These are phyloP conservation scores for Ochropleura plecta DNA, from an alignment of 2,888 invertebrate genomes.

Conservation along the genomic window DNA sequence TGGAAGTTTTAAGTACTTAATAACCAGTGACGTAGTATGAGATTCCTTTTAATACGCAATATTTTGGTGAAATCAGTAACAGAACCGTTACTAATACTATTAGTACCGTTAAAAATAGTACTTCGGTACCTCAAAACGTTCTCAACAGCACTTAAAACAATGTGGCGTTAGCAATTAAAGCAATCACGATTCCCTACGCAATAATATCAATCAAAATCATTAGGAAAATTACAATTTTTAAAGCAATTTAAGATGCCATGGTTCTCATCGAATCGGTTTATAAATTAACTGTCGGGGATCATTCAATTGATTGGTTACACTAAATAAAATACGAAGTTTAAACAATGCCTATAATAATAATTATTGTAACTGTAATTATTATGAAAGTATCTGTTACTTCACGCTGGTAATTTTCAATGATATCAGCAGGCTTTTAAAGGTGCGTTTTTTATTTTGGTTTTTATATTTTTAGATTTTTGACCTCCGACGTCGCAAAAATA, in stretches of 20 bases:
- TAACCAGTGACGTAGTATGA: not conserved
- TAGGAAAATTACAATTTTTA: slow-evolving; percentile 54
- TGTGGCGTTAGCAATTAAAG: slow-evolving; percentile 59
- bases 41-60: not conserved
- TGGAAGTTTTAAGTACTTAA: not conserved
- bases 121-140: slow-evolving; percentile 14
- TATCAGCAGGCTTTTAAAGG: slow-evolving; percentile 29
- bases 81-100: slow-evolving; percentile 7
- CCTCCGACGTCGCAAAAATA: slow-evolving; percentile 6
- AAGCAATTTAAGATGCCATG: slow-evolving; percentile 67
- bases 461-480: not conserved
- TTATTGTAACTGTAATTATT: slow-evolving; percentile 32
- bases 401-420: slow-evolving; percentile 38
- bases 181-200: slow-evolving; percentile 56
- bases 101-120: slow-evolving; percentile 22
- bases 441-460: not conserved
- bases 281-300: slow-evolving; percentile 58
- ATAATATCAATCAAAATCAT: slow-evolving; percentile 64
- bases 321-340: slow-evolving; percentile 47
- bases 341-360: slow-evolving; percentile 51
- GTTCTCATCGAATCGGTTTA: slow-evolving; percentile 52
- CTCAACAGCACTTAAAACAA: slow-evolving; percentile 27
- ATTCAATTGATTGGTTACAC: slow-evolving; percentile 57
- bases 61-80: not conserved
- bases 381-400: slow-evolving; percentile 40